phyloP scores from a whole-genome alignment of 1,140 invertebrate genomes.

The Trichonephila inaurata region DNA sequence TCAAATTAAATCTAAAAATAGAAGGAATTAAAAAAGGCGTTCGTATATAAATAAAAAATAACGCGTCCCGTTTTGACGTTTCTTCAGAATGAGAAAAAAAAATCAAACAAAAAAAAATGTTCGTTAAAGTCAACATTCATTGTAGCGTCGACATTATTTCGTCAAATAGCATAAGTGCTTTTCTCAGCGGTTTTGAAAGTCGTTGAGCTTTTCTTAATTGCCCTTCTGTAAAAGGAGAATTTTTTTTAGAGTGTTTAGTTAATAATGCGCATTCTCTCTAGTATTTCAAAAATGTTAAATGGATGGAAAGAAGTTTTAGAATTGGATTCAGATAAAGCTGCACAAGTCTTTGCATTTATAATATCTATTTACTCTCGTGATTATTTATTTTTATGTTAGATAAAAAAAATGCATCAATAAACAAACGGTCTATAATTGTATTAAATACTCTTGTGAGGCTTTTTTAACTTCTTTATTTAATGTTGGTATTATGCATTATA shows the following conservation, averaged over 20 bases:
- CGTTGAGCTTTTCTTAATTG: neutral
- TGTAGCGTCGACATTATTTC: neutral
- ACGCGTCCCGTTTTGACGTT: neutral
- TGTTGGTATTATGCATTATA: too few relatives aligned
- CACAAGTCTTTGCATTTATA: too few relatives aligned
- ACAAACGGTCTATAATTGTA: too few relatives aligned
- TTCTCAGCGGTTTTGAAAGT: neutral
- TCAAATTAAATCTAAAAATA: conserved; percentile 20
- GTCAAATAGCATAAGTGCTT: neutral
- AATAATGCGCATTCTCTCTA: neutral
- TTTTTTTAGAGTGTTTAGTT: neutral
- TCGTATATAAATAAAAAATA: neutral
- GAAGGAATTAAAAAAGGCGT: neutral
- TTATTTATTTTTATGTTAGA: too few relatives aligned
- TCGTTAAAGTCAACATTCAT: neutral
- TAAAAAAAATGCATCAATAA: too few relatives aligned
- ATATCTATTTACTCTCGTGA: too few relatives aligned
- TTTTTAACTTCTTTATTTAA: too few relatives aligned
- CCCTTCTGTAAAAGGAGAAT: neutral
- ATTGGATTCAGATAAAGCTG: too few relatives aligned
- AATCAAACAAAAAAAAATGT: neutral
- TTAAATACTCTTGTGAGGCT: too few relatives aligned
- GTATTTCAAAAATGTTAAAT: neutral
- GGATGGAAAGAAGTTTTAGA: too few relatives aligned
- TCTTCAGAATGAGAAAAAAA: neutral